Conservation (phyloP, 2,888 invertebrate genomes). For the Balanococcus diminutus region DNA sequence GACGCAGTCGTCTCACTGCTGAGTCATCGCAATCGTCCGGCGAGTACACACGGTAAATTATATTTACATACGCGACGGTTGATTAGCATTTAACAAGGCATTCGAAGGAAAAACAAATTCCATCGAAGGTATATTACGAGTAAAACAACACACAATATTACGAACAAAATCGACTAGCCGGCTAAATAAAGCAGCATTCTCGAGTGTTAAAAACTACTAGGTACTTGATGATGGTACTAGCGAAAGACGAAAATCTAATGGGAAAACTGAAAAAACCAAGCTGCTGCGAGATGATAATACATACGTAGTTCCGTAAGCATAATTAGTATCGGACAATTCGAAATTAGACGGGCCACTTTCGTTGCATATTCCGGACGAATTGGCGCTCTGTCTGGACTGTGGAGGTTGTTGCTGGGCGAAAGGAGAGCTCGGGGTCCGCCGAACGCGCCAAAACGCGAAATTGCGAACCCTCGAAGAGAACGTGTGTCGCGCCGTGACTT, state of each 20-base stretch:
- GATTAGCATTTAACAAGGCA: neutral
- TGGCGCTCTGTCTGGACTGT: conserved; percentile 34
- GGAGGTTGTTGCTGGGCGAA: neutral
- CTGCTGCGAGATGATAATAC: neutral
- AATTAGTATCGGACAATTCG: conserved; percentile 37
- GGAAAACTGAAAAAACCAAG: neutral
- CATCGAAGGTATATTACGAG: neutral
- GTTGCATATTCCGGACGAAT: conserved; percentile 32
- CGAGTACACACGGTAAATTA: neutral
- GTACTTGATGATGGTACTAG: neutral
- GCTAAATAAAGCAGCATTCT: neutral
- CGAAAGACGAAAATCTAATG: neutral
- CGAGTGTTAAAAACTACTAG: neutral
- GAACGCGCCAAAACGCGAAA: conserved; percentile 50
- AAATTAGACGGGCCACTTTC: conserved; percentile 42
- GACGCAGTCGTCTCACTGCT: too few species aligned
- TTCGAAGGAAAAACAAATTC: neutral
- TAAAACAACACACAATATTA: too few species aligned
- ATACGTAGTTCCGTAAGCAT: conserved; percentile 32
- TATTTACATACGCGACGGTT: neutral
- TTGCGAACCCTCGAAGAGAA: conserved; percentile 48
- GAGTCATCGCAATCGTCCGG: neutral
- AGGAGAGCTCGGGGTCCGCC: conserved; percentile 45
- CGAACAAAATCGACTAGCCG: neutral
- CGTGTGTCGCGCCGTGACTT: conserved; percentile 53